A percentile compares a stretch with the other conserved stretches of the same genome.
phyloP scores from a whole-genome alignment of 1,140 invertebrate species.

The Cotesia glomerata region DNA sequence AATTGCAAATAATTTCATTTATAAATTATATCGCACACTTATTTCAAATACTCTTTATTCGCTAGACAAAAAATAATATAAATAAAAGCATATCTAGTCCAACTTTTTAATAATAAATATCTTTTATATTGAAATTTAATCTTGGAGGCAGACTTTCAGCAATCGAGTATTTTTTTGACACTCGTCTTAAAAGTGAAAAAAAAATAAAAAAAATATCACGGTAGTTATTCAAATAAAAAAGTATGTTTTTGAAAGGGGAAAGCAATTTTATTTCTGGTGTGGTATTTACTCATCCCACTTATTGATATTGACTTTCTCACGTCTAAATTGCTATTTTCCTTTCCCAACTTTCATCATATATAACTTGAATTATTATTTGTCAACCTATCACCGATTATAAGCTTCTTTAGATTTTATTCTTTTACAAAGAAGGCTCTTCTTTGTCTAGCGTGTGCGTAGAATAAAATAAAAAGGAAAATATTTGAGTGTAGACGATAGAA shows the following conservation, averaged over 20 bases:
- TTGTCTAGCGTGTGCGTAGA: no score
- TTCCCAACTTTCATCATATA: not conserved
- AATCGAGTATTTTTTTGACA: no score
- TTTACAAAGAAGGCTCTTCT: no score
- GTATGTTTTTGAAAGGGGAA: not conserved
- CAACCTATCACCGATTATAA: not conserved
- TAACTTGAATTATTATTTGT: not conserved
- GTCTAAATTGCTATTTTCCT: not conserved
- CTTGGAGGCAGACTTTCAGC: no score
- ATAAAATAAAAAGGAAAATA: no score
- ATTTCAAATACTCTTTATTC: not conserved
- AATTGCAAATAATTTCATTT: conserved; percentile 32
- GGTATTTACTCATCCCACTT: not conserved
- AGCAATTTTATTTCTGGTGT: conserved; percentile 1
- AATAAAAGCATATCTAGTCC: no score
- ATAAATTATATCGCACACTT: conserved; percentile 32
- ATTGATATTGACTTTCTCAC: conserved; percentile 9
- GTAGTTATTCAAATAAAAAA: not conserved
- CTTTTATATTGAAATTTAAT: no score
- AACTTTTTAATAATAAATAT: no score
- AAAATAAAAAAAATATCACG: not conserved
- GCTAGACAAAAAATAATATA: no score
- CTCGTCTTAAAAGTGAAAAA: not conserved
- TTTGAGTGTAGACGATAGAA: no score
- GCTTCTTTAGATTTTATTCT: no score